These are phyloP conservation scores for Macrophya annulata DNA, from an alignment of 2,888 invertebrate species.

Conservation along the genomic window DNA sequence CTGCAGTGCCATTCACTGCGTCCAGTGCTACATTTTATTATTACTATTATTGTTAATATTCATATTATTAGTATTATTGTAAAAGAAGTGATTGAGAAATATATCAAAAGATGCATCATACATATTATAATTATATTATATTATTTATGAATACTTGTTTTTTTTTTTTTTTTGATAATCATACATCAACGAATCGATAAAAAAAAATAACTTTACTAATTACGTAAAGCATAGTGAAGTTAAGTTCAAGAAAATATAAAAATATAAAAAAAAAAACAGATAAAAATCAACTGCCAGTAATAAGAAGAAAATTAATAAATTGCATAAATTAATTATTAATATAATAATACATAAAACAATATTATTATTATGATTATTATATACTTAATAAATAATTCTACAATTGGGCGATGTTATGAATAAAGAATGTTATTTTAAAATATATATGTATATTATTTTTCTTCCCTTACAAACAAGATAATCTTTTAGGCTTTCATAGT, in stretches of 20 bases:
- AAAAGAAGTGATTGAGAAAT: constrained; percentile 49
- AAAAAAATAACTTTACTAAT: constrained; percentile 46
- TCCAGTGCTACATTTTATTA: constrained; percentile 53
- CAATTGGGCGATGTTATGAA: constrained; percentile 32
- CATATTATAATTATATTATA: constrained; percentile 2
- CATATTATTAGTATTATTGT: constrained; percentile 32
- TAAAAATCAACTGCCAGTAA: constrained; percentile 45
- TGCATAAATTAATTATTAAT: constrained; percentile 1
- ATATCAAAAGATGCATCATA: constrained; percentile 54
- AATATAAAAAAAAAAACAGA: neutral
- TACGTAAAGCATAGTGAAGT: constrained; percentile 26
- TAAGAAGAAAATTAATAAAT: constrained; percentile 15
- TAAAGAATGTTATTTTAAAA: constrained; percentile 23
- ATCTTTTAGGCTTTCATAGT: neutral
- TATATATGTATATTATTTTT: neutral
- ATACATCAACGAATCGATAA: constrained; percentile 37
- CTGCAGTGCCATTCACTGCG: constrained; percentile 53
- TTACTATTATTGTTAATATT: constrained; percentile 34
- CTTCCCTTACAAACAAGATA: neutral
- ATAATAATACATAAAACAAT: constrained; percentile 1
- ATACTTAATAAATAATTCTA: constrained; percentile 13
- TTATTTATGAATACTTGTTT: constrained; percentile 21
- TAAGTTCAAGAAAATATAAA: neutral
- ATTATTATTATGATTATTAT: constrained; percentile 5
- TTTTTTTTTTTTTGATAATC: neutral